A percentile compares a stretch with the other conserved stretches of the same genome.
Conservation (phyloP, 1,140 invertebrate genomes). For the Ceratoteleas bidentatus region DNA sequence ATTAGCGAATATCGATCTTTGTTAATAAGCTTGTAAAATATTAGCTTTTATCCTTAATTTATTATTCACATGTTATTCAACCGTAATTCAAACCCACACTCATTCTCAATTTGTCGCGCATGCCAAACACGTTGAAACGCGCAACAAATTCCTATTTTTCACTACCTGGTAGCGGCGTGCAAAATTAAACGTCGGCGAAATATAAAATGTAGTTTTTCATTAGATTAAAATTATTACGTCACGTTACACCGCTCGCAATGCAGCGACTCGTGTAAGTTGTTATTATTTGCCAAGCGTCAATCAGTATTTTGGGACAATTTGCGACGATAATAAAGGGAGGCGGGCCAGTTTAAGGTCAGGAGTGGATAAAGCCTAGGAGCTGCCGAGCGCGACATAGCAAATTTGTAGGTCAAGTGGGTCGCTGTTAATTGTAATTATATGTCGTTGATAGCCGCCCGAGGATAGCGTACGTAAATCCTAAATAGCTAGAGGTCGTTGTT, state of each 20-base stretch:
- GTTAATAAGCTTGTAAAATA: conserved; percentile 10
- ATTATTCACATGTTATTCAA: not conserved
- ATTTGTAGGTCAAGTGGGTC: conserved; percentile 66
- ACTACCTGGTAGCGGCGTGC: not conserved
- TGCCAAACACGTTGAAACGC: conserved; percentile 4
- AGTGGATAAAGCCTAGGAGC: conserved; percentile 60
- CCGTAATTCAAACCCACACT: not conserved
- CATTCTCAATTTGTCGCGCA: not conserved
- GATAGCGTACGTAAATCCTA: conserved; percentile 67
- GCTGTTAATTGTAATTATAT: conserved; percentile 69
- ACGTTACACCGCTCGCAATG: not conserved
- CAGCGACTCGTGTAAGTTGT: not conserved
- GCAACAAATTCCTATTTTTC: conserved; percentile 4
- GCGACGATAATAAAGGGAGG: conserved; percentile 25
- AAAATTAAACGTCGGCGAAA: too few relatives aligned
- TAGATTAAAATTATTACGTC: not conserved
- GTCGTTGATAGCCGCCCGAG: conserved; percentile 68
- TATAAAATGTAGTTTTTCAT: too few relatives aligned
- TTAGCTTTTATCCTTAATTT: not conserved
- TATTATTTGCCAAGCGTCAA: conserved; percentile 7
- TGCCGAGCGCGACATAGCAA: conserved; percentile 68
- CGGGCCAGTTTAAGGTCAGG: conserved; percentile 35
- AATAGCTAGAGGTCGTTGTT: conserved; percentile 60
- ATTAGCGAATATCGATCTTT: conserved; percentile 12
- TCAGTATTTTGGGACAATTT: conserved; percentile 26